Conservation (phyloP, 2,797 vertebrate genomes). For the Salmo trutta region DNA sequence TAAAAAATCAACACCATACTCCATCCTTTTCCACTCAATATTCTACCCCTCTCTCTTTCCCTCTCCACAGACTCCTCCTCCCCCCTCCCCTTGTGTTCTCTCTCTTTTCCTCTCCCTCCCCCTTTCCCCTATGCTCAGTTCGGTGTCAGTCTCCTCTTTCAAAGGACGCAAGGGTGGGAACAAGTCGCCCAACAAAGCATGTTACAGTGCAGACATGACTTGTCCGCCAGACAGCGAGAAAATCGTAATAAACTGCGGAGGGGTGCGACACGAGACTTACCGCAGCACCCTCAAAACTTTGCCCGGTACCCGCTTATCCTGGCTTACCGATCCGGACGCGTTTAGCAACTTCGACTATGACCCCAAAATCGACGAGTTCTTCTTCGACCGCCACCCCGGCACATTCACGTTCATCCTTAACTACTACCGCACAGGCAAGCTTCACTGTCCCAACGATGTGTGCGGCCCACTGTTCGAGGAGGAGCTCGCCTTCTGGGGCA, state of each 20-base stretch:
- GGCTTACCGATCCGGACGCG: conserved; percentile 72
- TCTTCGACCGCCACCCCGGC: conserved; percentile 74
- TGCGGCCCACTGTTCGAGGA: conserved; percentile 77
- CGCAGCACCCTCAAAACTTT: conserved; percentile 76
- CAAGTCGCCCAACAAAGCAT: conserved; percentile 65
- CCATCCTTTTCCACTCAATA: conserved; percentile 24
- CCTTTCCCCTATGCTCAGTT: conserved; percentile 64
- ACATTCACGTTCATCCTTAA: conserved; percentile 76
- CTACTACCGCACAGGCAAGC: conserved; percentile 76
- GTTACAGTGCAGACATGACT: conserved; percentile 73
- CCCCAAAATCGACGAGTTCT: conserved; percentile 73
- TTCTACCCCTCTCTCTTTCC: conserved; percentile 34
- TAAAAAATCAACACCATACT: neutral
- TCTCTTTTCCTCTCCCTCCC: neutral
- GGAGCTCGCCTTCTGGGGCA: conserved; percentile 76
- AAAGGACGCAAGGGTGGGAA: conserved; percentile 71
- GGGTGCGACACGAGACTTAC: conserved; percentile 77
- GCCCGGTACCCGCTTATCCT: conserved; percentile 71
- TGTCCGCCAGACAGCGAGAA: conserved; percentile 73
- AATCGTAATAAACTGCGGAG: conserved; percentile 78
- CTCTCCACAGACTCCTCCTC: conserved; percentile 57
- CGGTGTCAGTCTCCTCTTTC: conserved; percentile 77
- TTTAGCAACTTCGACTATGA: conserved; percentile 75
- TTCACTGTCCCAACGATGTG: conserved; percentile 75
- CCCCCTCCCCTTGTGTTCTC: conserved; percentile 32